Conservation (phyloP, 2,797 vertebrate species). For the Trachops cirrhosus region DNA sequence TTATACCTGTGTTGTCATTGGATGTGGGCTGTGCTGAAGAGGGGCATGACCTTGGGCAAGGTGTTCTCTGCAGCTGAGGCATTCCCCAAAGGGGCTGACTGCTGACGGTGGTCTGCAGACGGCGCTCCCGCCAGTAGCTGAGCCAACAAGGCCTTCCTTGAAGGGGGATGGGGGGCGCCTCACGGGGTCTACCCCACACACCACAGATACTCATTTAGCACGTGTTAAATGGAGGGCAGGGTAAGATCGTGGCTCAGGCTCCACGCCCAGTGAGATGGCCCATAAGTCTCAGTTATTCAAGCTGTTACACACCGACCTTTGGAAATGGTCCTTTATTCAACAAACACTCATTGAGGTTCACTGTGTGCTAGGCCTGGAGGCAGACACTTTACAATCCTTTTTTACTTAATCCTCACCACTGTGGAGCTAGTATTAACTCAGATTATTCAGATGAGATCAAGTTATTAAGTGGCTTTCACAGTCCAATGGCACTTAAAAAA, state of each 20-base stretch:
- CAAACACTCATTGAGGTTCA: conserved; percentile 23
- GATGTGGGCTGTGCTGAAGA: background rate
- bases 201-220: background rate
- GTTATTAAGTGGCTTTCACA: conserved; percentile 67
- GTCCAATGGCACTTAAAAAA: conserved; percentile 49
- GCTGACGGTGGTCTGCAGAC: background rate
- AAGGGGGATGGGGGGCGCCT: background rate
- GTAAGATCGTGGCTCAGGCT: background rate
- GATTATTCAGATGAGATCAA: conserved; percentile 69
- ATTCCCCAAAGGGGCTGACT: background rate
- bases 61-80: background rate
- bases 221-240: background rate
- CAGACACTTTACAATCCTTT: conserved; percentile 37
- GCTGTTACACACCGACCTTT: background rate
- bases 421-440: conserved; percentile 51
- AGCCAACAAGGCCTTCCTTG: background rate
- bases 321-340: conserved; percentile 31
- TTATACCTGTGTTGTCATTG: background rate
- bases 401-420: conserved; percentile 61
- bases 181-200: background rate
- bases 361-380: conserved; percentile 12
- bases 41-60: background rate
- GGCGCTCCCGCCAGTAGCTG: background rate
- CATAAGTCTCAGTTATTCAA: background rate
- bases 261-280: background rate